Base-by-base conservation (phyloP, 2,888 invertebrate genomes). In the Blastobasis lacticolella region DNA sequence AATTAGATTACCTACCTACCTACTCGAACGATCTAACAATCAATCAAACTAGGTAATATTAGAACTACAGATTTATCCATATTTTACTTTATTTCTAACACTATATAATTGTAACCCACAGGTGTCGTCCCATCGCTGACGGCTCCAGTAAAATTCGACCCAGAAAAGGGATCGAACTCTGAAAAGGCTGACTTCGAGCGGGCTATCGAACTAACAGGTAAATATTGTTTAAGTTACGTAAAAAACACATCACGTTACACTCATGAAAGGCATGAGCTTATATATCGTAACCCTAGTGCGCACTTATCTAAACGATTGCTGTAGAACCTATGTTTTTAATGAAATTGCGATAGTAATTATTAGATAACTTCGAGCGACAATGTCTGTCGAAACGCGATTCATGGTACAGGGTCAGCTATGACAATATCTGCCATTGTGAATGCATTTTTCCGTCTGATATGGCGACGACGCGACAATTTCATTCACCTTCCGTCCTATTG, bases 141-240 rank as follows among this genome's bases (percentile, higher is more conserved):
- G 80, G 88, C 90, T 76, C 83, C 90, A 83, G 87, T 82, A 71
- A 87, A 88, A 71, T 65, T 80, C 72, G 92, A 92, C 78, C 90
- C 90, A 58, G 92, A 92, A 78, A 92, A 92, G 81, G 91, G 91
- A 67, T 75, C 88, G 50, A 78, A 75, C 67, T 90, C 90, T 64
- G 91, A 94, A 66, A 94, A 94, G 78, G 95, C 95, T 81, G 95
- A 95, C 81, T 96, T 95, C 78, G 95, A 96, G 81, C 92, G 92
- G 81, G 95, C 95, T 66, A 95, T 96, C 79, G 94, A 95, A 90
- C 89, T 94, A 88, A 92, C 95, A 73, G 93, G 94, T 92, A 73
- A 86, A 75, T 47, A 37, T 23, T 23, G 3, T 23, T 1, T 23
- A 23, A 23, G 3, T 23, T 23, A 23, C 23, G 23, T 23, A 23